Evolutionary conservation across 2,888 invertebrate species (phyloP), one percentile per base, ranked within the genome.

Genomic region (Epistrophella euchroma): DNA sequence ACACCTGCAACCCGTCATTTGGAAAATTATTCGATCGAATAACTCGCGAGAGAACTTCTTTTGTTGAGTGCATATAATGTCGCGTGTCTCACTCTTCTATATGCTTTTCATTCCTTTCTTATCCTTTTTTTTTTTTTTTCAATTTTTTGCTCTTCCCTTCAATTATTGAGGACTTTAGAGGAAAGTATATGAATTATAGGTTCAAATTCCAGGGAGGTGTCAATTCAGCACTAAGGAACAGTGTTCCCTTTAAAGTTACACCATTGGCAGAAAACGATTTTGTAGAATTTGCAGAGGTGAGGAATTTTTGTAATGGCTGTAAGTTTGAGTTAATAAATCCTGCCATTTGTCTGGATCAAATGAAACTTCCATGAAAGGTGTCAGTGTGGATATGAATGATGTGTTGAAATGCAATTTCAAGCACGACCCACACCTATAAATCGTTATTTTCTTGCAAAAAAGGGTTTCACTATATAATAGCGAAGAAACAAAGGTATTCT

Each of bases 281-380:
- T 66, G 74, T 74, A 64, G 81, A 81, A 70, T 82, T 74, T 74
- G 19, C 74, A 77, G 52, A 37, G 60, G 64, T 55, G 71, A 71
- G 64, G 74, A 71, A 82, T 82, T 86, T 85, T 80, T 76, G 76
- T 62, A 71, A 86, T 71, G 74, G 74, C 78, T 82, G 71, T 60
- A 60, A 78, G 70, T 74, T 86, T 62, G 66, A 82, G 77, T 86
- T 86, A 86, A 86, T 86, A 86, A 86, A 86, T 86, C 82, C 78
- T 60, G 82, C 78, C 86, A 86, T 86, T 86, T 86, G 82, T 86
- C 86, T 78, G 78, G 74, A 77, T 86, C 82, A 86, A 74, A 78
- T n/a, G 55, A 64, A 81, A 73, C 56, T 77, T 72, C 74, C 37
- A n/a, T 60, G 71, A 72, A 62, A 75, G 55, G 71, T 81, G 74